Evolutionary conservation across 35 echinoderm and acorn worm species (phyloP), one percentile per base, ranked within the genome.

Genomic region (Lytechinus pictus): DNA sequence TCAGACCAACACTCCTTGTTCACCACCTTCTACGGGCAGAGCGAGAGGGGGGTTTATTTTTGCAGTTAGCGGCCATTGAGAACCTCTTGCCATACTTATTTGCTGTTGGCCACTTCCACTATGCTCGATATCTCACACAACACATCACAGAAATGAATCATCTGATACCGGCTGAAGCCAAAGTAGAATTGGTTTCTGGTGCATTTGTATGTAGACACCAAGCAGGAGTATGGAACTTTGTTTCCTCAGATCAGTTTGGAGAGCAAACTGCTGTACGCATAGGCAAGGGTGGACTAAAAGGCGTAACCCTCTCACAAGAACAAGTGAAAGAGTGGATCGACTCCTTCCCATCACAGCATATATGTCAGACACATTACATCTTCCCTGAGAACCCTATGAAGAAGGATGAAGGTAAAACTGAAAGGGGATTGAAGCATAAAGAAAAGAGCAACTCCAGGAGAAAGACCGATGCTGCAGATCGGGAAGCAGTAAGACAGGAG

Each of bases 241-340:
- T 86, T 95, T 95, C 94, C 2, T 61, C 61, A 29, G 94, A 95
- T 95, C 94, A 95, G 52, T 95, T 95, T 53, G 94, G 94, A 72
- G 94, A 95, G 66, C 94, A 86, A 61, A 95, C 94, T 72, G 94
- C 61, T 27, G 66, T 86, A 27, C 55, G 66, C 56, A 95, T 95
- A 86, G 94, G 61, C 55, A 95, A 95, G 60, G 94, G 61, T 72
- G 94, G 44, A 72, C 66, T 86, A 9, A 95, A 86, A 52, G 61
- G 94, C 52, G 53, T 86, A 89, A 54, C 52, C 54, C 86, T 95
- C 4, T 87, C 66, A 89, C 72, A 87, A 88, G 95, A 95, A 89
- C 95, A 88, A 88, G 95, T 95, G 86, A 29, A 89, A 88, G 95
- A 95, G 11, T 95, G 95, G 95, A 95, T 95, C 33, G 94, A 95